Evolutionary conservation across 2,113 vertebrate genomes (phyloP).

Genomic region (Sialia sialis): DNA sequence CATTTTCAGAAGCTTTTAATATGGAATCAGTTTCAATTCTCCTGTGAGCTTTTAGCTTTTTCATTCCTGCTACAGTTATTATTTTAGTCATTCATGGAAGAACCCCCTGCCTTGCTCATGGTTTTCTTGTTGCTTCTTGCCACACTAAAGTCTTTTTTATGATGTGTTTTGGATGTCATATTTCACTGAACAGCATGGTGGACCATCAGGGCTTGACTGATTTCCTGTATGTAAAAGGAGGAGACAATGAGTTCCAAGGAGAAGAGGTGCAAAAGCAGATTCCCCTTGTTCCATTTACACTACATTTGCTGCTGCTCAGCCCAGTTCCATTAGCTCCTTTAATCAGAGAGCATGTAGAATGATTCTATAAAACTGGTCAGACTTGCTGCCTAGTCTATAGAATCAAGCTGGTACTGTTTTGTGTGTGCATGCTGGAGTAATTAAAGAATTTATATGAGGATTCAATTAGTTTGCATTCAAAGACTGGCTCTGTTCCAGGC

Average conservation of each 20-base stretch:
- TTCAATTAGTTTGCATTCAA: conserved; percentile 5
- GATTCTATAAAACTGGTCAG: background rate
- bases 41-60: conserved; percentile 26
- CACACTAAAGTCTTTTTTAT: background rate
- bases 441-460: conserved; percentile 11
- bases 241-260: background rate
- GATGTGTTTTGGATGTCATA: background rate
- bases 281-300: background rate
- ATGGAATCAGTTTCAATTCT: background rate
- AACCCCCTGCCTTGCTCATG: background rate
- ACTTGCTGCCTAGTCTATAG: background rate
- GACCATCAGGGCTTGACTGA: background rate
- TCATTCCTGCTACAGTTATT: background rate
- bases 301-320: background rate
- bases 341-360: background rate
- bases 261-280: background rate
- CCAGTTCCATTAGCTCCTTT: background rate
- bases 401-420: background rate
- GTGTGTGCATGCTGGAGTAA: background rate
- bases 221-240: background rate
- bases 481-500: background rate
- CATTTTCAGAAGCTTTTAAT: conserved; percentile 40
- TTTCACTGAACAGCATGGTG: conserved; percentile 9
- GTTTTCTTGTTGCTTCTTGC: background rate
- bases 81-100: background rate